Conservation (phyloP, 2,888 invertebrate genomes). For the Micropterix aruncella region DNA sequence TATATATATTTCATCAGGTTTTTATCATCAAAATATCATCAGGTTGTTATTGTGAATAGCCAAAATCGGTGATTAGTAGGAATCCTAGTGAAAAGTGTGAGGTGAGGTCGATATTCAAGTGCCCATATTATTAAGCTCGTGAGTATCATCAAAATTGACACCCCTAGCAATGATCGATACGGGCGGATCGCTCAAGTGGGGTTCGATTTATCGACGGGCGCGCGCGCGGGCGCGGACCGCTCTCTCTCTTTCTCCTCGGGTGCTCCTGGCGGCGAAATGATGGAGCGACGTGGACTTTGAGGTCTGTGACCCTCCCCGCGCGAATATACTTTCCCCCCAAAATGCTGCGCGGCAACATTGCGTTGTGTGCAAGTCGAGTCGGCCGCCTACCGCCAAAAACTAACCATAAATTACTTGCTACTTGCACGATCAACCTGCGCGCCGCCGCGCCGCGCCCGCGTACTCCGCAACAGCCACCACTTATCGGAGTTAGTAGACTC, state of each 20-base stretch:
- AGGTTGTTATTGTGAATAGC: too few relatives aligned
- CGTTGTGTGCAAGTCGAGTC: constrained; percentile 7
- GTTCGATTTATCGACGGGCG: too few relatives aligned
- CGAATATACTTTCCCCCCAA: constrained; percentile 32
- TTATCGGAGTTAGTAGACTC: neutral
- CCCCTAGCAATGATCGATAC: too few relatives aligned
- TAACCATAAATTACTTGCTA: constrained; percentile 43
- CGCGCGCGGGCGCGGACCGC: too few relatives aligned
- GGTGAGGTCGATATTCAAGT: too few relatives aligned
- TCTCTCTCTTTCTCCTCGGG: neutral
- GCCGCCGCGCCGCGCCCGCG: neutral
- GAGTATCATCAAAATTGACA: too few relatives aligned
- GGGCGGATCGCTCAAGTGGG: too few relatives aligned
- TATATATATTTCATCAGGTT: too few relatives aligned
- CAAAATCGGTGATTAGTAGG: too few relatives aligned
- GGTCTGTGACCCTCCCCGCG: constrained; percentile 34
- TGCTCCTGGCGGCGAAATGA: neutral
- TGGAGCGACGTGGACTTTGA: constrained; percentile 16
- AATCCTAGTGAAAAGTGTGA: too few relatives aligned
- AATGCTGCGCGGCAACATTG: constrained; percentile 10
- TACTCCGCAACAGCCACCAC: neutral
- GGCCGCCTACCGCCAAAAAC: constrained; percentile 38
- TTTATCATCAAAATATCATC: too few relatives aligned
- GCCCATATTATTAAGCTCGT: too few relatives aligned
- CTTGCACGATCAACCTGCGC: constrained; percentile 20